These are phyloP conservation scores for Zosterops pallidus DNA, from an alignment of 2,113 vertebrate genomes.

Conservation along the genomic window DNA sequence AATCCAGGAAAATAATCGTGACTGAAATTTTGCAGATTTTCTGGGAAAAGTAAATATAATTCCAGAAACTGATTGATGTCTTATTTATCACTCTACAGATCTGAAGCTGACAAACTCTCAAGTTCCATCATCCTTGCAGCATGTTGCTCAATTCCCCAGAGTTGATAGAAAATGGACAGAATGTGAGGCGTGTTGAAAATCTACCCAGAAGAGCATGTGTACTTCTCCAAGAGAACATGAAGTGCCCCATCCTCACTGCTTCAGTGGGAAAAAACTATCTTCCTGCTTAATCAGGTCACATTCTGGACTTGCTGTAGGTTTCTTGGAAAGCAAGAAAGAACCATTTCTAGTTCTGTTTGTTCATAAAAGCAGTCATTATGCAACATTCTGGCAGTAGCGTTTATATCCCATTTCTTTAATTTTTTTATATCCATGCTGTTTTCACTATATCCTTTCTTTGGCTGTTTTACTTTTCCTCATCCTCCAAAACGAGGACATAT, in stretches of 20 bases:
- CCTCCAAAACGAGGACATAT: not conserved
- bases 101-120: not conserved
- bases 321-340: conserved; percentile 37
- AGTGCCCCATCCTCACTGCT: not conserved
- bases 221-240: not conserved
- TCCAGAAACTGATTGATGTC: not conserved
- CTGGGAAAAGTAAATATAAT: not conserved
- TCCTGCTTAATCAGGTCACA: not conserved
- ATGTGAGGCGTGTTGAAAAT: not conserved
- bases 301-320: not conserved
- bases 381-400: not conserved
- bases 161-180: not conserved
- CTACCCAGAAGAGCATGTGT: not conserved
- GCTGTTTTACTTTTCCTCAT: not conserved
- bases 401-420: not conserved
- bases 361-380: not conserved
- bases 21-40: not conserved
- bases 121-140: not conserved
- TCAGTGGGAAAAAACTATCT: not conserved
- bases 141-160: not conserved
- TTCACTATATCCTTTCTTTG: not conserved
- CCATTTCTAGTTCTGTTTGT: conserved; percentile 14
- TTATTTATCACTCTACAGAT: not conserved
- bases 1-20: not conserved
- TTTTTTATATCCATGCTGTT: not conserved